phyloP scores from a whole-genome alignment of 2,797 vertebrate species.

The Chelon auratus region DNA sequence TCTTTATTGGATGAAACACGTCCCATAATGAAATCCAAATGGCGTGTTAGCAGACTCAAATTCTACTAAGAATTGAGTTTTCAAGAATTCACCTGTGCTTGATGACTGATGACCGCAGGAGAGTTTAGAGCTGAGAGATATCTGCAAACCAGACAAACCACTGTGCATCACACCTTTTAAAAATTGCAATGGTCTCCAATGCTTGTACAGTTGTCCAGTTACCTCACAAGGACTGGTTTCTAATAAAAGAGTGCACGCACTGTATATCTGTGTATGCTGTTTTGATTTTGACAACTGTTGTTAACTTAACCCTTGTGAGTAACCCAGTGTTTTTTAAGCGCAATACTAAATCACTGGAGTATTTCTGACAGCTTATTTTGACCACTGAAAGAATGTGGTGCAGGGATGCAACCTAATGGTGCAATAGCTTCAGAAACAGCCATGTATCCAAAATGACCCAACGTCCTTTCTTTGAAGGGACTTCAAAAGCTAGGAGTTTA shows the following conservation, averaged over 20 bases:
- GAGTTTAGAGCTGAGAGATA: neutral
- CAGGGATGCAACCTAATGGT: neutral
- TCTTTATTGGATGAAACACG: too few species aligned
- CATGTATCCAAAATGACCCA: slow-evolving; percentile 25
- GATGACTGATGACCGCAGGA: slow-evolving; percentile 7
- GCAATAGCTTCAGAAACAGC: slow-evolving; percentile 14
- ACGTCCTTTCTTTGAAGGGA: slow-evolving; percentile 46
- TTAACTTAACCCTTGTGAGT: neutral
- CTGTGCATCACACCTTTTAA: neutral
- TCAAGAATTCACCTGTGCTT: neutral
- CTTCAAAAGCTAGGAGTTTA: slow-evolving; percentile 42
- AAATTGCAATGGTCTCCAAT: neutral
- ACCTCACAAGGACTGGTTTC: neutral
- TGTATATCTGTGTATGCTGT: neutral
- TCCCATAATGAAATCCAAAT: too few species aligned
- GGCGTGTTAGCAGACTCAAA: too few species aligned
- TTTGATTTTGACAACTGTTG: neutral
- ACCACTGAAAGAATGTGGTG: slow-evolving; percentile 11
- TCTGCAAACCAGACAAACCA: slow-evolving; percentile 1
- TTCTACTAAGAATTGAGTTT: too few species aligned
- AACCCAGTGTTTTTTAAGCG: neutral
- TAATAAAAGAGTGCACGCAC: neutral
- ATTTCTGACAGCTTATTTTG: slow-evolving; percentile 1
- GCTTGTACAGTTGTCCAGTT: neutral
- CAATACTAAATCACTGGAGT: neutral